Evolutionary conservation across 2,888 invertebrate genomes (phyloP), one percentile per base, ranked within the genome.

Genomic region (Megalurothrips usitatus): DNA sequence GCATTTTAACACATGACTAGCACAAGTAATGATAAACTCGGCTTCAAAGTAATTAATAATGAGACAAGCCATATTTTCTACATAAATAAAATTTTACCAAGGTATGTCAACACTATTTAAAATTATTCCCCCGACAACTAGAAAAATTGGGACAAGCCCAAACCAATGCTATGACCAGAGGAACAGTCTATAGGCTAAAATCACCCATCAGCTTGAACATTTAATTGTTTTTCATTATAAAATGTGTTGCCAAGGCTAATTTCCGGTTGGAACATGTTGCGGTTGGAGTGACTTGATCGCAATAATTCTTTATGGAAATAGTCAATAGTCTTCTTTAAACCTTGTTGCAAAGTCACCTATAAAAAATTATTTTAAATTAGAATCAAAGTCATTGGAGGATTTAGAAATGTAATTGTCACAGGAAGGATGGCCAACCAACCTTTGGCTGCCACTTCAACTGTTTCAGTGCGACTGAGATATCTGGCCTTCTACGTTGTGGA

Each of bases 401-500:
- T 34, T 28, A 81, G 81, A 48, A 68, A 34, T 34, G 78, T 34
- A 19, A 80, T 26, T 79, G 17, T 58, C 23, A 19, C 78, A 63
- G 79, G 79, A 49, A 63, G 28, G 14, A 79, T 79, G 43, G 28
- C 80, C 79, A 80, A 75, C 81, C 84, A 86, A 96, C 95, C 89
- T 94, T 95, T 12, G 99, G 99, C 85, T 94, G 91, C 99, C 99
- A 99, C 82, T 93, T 91, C 19, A 99, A 89, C 85, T 93, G 91
- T 82, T 91, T 91, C 85, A 93, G 93, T 6, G 99, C 99, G 81
- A 96, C 89, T 0, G 92, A 91, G 84, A 99, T 99, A 87, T 99
- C 97, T 0, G 99, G 99, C 84, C 94, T 93, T 79, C 99, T 90
- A 83, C 96, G 90, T 86, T 97, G 96, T 0, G 99, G 99, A 89